Percentiles rank a stretch among this genome's conserved stretches.
Conservation (phyloP, 2,888 invertebrate species). For the Tethea ocularis region DNA sequence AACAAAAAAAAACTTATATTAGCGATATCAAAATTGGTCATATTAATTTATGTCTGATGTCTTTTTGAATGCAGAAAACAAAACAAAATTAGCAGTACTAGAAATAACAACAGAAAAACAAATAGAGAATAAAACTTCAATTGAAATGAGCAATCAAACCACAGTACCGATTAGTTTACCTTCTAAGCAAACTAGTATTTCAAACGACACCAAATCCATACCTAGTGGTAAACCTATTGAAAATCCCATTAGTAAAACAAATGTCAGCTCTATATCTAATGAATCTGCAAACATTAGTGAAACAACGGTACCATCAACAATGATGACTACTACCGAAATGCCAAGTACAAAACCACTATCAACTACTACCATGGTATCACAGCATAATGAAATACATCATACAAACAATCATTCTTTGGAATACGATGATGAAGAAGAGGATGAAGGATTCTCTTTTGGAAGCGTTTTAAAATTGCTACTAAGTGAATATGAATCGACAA, state of each 20-base stretch:
- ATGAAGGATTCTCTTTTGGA: slow-evolving; percentile 84
- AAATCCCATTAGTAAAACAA: slow-evolving; percentile 19
- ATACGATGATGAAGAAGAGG: slow-evolving; percentile 71
- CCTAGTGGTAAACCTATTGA: slow-evolving; percentile 11
- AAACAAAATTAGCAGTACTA: slow-evolving; percentile 34
- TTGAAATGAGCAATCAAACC: slow-evolving; percentile 12
- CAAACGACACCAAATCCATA: slow-evolving; percentile 1
- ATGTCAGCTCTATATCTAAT: slow-evolving; percentile 5
- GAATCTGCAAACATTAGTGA: slow-evolving; percentile 21
- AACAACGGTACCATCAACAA: slow-evolving; percentile 28
- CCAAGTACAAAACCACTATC: slow-evolving; percentile 17
- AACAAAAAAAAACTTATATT: no score
- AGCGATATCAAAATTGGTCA: no score
- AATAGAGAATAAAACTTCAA: slow-evolving; percentile 19
- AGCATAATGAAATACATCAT: slow-evolving; percentile 47
- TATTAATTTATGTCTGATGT: no score
- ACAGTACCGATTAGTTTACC: slow-evolving; percentile 1
- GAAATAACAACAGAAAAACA: slow-evolving; percentile 32
- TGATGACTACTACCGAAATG: slow-evolving; percentile 22
- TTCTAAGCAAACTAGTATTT: not conserved
- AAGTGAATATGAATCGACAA: slow-evolving; percentile 73
- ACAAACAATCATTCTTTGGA: slow-evolving; percentile 51
- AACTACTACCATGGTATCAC: slow-evolving; percentile 55
- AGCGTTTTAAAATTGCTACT: slow-evolving; percentile 85
- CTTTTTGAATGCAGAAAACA: slow-evolving; percentile 53